These are phyloP conservation scores for Podarcis lilfordi DNA, from an alignment of 2,797 vertebrate genomes.

Conservation along the genomic window DNA sequence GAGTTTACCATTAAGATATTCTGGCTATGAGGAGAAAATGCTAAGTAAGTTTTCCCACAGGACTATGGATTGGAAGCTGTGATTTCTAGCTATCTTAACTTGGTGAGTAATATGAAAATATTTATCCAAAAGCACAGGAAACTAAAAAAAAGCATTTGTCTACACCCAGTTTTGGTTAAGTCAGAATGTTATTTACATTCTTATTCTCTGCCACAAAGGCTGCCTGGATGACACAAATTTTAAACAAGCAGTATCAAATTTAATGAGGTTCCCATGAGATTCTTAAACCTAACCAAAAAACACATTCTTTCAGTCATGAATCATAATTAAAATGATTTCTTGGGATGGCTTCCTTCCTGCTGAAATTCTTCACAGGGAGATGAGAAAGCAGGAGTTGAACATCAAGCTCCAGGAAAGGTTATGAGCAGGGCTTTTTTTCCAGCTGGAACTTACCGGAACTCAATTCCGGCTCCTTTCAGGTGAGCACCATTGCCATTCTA, in stretches of 20 bases:
- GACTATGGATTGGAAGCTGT: not conserved
- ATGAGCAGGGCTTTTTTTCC: too few species aligned
- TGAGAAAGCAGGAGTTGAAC: not conserved
- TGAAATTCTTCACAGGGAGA: not conserved
- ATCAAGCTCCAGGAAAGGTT: not conserved
- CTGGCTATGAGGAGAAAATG: too few species aligned
- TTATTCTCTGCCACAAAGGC: not conserved
- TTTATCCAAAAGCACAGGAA: not conserved
- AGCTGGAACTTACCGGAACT: too few species aligned
- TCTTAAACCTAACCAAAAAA: not conserved
- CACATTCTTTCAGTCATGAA: not conserved
- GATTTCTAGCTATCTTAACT: not conserved
- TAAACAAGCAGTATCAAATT: not conserved
- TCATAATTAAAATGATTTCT: not conserved
- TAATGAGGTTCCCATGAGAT: not conserved
- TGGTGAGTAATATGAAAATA: not conserved
- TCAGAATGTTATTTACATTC: not conserved
- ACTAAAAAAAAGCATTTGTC: not conserved
- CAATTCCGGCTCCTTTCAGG: too few species aligned
- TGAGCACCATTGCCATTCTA: too few species aligned
- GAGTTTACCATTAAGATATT: not conserved
- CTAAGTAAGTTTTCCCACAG: not conserved
- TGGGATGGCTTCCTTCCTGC: not conserved
- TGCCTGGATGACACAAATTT: not conserved
- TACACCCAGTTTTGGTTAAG: not conserved